Conservation (phyloP, 2,888 invertebrate species). For the Strigamia transsilvanica region DNA sequence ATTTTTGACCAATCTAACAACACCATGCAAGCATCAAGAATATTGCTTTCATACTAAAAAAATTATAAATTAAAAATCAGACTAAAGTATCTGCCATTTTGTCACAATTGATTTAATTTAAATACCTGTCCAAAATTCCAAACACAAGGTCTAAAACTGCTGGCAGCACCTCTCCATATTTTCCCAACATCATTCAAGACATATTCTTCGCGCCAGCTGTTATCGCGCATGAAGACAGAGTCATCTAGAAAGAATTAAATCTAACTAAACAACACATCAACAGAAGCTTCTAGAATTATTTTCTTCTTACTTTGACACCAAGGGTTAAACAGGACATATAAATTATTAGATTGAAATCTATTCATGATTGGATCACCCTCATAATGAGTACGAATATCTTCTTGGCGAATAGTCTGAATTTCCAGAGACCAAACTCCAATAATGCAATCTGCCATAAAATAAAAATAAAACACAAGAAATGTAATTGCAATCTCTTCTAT, state of each 20-base stretch:
- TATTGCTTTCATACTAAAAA: conserved; percentile 75
- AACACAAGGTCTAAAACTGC: conserved; percentile 80
- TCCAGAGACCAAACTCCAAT: conserved; percentile 51
- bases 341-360: conserved; percentile 24
- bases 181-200: conserved; percentile 86
- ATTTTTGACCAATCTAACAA: conserved; percentile 74
- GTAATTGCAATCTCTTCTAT: too few relatives aligned
- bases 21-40: conserved; percentile 77
- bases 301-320: conserved; percentile 81
- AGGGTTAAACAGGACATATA: conserved; percentile 87
- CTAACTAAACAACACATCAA: background rate
- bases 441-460: conserved; percentile 38
- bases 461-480: background rate
- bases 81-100: too few relatives aligned
- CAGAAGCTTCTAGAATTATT: too few relatives aligned
- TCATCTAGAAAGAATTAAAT: conserved; percentile 72
- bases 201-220: conserved; percentile 81
- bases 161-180: conserved; percentile 89
- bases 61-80: background rate
- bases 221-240: conserved; percentile 78
- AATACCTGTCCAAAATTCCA: conserved; percentile 87
- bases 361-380: conserved; percentile 31
- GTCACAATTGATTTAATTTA: too few relatives aligned
- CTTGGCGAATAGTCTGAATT: conserved; percentile 51
- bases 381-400: conserved; percentile 46